Evolutionary conservation across 1,140 invertebrate genomes (phyloP), one percentile per base, ranked within the genome.

Genomic region (Euborellia annulipes): DNA sequence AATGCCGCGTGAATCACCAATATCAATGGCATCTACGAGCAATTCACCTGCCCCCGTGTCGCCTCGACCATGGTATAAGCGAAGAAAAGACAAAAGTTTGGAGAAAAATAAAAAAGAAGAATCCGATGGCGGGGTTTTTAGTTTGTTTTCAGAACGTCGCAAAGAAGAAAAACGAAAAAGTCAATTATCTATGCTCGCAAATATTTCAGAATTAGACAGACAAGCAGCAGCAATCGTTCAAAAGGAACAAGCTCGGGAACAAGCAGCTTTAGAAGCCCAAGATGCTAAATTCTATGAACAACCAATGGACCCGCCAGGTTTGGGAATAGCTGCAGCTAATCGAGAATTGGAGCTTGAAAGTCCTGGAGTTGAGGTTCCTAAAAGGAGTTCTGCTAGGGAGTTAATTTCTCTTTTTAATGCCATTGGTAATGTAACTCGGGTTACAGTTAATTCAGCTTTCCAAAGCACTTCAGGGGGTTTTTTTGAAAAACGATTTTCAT

Each of bases 191-290:
- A 69, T 81, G 45, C 59, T 85, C n/a, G 75, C 78, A 0, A 85
- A 80, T 56, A 84, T 85, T 49, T 85, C 81, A 56, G 80, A 85
- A 55, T 62, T 85, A 18, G 82, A 87, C 58, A 70, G 77, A 54
- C 79, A 85, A 63, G 82, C 82, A 1, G 70, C 74, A 0, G 77
- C 79, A 56, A 82, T 85, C 46, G 72, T 85, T 21, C 70, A 75
- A 45, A 66, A 70, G 52, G 69, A 72, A 49, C 65, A 69, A 46
- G 67, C 62, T 16, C 59, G 56, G 22, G 55, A 60, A 54, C 22
- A 55, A 58, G 46, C 59, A 53, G 14, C 59, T 53, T 18, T 58
- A 54, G 59, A 44, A 56, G 43, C 50, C 54, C 32, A 66, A 55
- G 47, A 59, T 58, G 41, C 63, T 48, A 32, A 55, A 46, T 56